Evolutionary conservation across 64 coral and sea anemone genomes (phyloP).

Genomic region (Pocillopora damicornis): DNA sequence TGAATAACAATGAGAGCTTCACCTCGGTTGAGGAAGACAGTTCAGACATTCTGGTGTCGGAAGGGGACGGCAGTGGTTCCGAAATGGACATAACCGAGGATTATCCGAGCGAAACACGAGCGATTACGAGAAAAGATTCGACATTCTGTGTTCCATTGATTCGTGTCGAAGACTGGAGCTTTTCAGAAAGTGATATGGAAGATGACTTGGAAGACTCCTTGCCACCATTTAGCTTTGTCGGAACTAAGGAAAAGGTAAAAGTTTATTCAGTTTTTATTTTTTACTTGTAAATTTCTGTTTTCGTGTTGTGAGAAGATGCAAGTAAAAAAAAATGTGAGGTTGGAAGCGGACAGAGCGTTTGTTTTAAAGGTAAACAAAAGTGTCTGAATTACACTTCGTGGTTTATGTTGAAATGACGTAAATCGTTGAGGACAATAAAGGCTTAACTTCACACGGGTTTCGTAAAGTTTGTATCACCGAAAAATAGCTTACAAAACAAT

Average conservation of each 20-base stretch:
- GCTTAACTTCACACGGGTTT: not conserved
- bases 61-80: not conserved
- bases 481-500: not conserved
- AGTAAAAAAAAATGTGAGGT: not conserved
- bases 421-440: not conserved
- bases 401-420: not conserved
- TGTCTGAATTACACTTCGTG: not conserved
- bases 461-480: not conserved
- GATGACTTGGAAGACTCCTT: conserved; percentile 29
- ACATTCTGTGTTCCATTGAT: conserved; percentile 45
- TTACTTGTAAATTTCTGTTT: not conserved
- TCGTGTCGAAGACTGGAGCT: conserved; percentile 58
- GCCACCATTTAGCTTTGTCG: conserved; percentile 37
- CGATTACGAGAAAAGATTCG: conserved; percentile 22
- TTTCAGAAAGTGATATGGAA: conserved; percentile 40
- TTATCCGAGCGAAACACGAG: conserved; percentile 17
- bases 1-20: not conserved
- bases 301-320: not conserved
- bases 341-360: not conserved
- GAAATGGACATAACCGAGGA: conserved; percentile 37
- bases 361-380: not conserved
- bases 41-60: not conserved
- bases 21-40: not conserved
- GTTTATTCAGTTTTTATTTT: not conserved
- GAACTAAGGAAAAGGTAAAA: conserved; percentile 24